Conservation (phyloP, 2,113 vertebrate genomes). For the Helogale parvula region DNA sequence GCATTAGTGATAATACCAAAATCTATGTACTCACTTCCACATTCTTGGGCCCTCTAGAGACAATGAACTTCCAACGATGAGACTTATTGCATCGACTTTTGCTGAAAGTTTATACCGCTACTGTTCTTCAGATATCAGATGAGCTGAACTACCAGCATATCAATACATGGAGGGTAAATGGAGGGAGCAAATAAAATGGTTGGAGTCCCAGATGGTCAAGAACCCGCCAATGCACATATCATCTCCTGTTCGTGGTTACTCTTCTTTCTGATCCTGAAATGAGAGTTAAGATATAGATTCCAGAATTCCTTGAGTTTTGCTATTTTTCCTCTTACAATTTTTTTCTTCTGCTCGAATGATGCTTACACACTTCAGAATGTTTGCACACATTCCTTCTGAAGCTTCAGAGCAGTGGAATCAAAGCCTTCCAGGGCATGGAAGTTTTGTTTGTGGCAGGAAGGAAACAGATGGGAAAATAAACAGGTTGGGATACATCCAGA, state of each 20-base stretch:
- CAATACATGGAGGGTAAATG: not conserved
- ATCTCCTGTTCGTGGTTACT: not conserved
- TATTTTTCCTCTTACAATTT: not conserved
- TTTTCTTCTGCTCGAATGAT: not conserved
- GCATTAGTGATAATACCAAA: not conserved
- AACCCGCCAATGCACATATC: not conserved
- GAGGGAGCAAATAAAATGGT: not conserved
- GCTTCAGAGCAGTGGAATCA: constrained; percentile 8
- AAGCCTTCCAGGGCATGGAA: constrained; percentile 8
- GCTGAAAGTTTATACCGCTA: not conserved
- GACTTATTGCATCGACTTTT: not conserved
- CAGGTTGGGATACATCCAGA: not conserved
- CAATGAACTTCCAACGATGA: constrained; percentile 10
- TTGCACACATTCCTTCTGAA: constrained; percentile 15
- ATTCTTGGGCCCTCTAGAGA: not conserved
- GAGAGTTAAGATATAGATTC: constrained; percentile 23
- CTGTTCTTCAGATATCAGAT: constrained; percentile 19
- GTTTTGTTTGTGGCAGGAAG: constrained; percentile 43
- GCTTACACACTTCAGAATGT: not conserved
- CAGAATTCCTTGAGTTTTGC: not conserved
- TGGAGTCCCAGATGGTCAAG: not conserved
- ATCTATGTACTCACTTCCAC: not conserved
- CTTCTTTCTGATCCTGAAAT: constrained; percentile 46
- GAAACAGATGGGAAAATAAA: constrained; percentile 46
- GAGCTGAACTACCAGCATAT: not conserved